Base-by-base conservation (phyloP, 2,797 vertebrate genomes). In the Sebastes hubbsi region DNA sequence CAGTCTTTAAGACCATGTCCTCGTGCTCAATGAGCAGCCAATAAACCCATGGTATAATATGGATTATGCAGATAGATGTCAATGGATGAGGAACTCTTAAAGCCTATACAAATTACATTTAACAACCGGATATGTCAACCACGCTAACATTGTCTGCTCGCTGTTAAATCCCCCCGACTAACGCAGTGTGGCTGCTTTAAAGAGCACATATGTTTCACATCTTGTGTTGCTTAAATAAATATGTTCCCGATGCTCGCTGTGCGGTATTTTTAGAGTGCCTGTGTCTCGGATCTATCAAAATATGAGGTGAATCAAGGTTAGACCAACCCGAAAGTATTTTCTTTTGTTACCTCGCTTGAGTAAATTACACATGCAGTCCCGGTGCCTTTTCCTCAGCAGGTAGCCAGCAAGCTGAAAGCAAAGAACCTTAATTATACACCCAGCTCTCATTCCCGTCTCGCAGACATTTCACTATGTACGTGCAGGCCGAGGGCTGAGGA, bases 31-130 rank as follows among this genome's bases (percentile, higher is more conserved):
- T 86, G 87, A 59, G 64, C 75, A 76, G 82, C 89, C 89, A 78
- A 86, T 92, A 93, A 88, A 91, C 91, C 88, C 84, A 86, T 85
- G 72, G 69, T 66, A 65, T 90, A 83, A 88, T 85, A 85, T 87
- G 87, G 91, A 91, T 93, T 90, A 92, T 88, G 89, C 80, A 91
- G 88, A 90, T 88, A 76, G 72, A 87, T 86, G 89, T 91, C 86
- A 87, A 83, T 80, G 80, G 72, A 87, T 87, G 88, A 88, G 77
- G 74, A 76, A 68, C 84, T 87, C 84, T 27, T 64, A 79, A 76
- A 90, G 88, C 84, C 83, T 59, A 64, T 81, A 83, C 80, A 87
- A 88, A 92, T 88, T 77, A 80, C 77, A 73, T 72, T 87, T 59
- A 75, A 83, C 88, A 75, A 63, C 29, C 12, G 42, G 78, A 86